Percentiles rank a stretch among this genome's conserved stretches.
Conservation (phyloP, 2,797 vertebrate species). For the Tapirus indicus region DNA sequence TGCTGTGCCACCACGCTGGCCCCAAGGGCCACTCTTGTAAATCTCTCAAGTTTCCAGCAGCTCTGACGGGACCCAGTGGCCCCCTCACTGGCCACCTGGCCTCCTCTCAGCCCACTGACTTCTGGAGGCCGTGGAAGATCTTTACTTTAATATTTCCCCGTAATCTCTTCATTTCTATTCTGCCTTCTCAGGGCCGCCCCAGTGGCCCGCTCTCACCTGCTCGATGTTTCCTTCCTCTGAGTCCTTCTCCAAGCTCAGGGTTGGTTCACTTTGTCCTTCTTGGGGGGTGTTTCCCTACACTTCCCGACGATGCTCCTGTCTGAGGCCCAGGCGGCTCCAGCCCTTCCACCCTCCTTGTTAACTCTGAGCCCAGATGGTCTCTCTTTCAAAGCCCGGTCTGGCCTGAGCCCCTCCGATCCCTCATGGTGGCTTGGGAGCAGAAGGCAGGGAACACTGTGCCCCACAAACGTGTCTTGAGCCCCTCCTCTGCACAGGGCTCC, state of each 20-base stretch:
- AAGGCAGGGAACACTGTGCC: background rate
- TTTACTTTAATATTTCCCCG: background rate
- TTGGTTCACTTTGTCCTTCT: background rate
- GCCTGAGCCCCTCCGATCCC: background rate
- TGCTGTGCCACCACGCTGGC: no score
- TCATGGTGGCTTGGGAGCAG: background rate
- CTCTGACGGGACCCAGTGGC: fast-evolving
- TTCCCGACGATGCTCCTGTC: background rate
- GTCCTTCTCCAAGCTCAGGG: background rate
- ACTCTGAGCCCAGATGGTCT: background rate
- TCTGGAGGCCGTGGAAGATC: background rate
- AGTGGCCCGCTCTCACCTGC: background rate
- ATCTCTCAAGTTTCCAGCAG: background rate
- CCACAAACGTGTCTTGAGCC: conserved; percentile 6
- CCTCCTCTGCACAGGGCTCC: background rate
- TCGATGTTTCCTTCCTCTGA: conserved; percentile 25
- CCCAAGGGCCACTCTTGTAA: background rate
- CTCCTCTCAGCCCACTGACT: background rate
- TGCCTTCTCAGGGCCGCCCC: background rate
- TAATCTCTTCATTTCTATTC: background rate
- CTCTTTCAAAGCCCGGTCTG: background rate
- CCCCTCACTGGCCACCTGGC: background rate
- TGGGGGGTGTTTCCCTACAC: background rate
- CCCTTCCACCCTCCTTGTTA: background rate
- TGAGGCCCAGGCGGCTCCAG: background rate